Evolutionary conservation across 1,140 invertebrate species (phyloP).

Genomic region (Lasaia peninsularis): DNA sequence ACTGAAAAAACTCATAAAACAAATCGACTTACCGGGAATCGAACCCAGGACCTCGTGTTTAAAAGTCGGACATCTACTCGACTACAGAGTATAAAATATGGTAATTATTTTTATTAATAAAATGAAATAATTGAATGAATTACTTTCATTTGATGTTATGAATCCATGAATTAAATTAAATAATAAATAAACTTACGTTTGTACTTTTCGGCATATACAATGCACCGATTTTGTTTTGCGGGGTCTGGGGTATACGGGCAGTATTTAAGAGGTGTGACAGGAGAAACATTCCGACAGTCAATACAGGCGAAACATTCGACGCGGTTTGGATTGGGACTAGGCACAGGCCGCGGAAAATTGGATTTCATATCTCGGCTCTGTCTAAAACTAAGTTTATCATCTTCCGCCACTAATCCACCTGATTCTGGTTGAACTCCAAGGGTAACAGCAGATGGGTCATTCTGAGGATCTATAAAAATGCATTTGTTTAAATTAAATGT

Average conservation of each 20-base stretch:
- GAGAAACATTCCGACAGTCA: slow-evolving; percentile 33
- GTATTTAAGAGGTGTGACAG: slow-evolving; percentile 34
- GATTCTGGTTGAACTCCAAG: neutral
- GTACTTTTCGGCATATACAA: slow-evolving; percentile 49
- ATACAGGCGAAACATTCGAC: slow-evolving; percentile 44
- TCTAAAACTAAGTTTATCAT: neutral
- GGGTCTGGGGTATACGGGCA: slow-evolving; percentile 42
- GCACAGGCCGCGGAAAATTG: neutral
- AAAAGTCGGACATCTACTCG: no score
- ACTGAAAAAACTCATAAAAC: no score
- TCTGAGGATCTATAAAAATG: neutral
- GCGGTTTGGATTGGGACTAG: neutral
- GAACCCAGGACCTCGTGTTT: no score
- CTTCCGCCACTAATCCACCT: neutral
- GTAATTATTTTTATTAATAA: no score
- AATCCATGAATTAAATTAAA: no score
- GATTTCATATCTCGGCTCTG: neutral
- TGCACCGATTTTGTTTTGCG: slow-evolving; percentile 37
- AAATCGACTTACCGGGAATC: no score
- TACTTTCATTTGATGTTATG: no score
- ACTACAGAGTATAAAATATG: no score
- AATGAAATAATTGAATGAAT: no score
- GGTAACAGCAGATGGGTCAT: neutral
- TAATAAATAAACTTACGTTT: slow-evolving; percentile 35
- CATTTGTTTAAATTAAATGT: neutral